phyloP scores from a whole-genome alignment of 2,113 vertebrate species.

The Planiliza haematocheilus region DNA sequence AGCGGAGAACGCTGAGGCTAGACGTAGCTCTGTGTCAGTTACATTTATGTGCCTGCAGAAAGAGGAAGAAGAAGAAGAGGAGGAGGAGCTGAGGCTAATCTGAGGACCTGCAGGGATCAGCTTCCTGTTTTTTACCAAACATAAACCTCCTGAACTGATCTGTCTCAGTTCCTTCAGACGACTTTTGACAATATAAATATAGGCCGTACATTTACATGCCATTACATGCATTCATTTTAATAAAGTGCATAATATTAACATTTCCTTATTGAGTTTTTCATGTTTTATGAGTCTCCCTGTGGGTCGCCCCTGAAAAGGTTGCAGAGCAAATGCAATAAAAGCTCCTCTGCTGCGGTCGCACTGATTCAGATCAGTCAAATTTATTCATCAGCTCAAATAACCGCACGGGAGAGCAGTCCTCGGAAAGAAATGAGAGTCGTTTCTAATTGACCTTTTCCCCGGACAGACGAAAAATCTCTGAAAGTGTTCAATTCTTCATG shows the following conservation, averaged over 20 bases:
- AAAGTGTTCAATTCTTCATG: conserved; percentile 30
- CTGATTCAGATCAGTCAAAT: background rate
- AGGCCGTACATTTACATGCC: background rate
- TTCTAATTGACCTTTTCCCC: conserved; percentile 43
- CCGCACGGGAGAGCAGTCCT: background rate
- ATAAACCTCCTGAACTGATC: no score
- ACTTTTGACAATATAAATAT: no score
- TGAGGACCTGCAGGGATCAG: no score
- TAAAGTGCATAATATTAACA: conserved; percentile 15
- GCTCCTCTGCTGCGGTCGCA: no score
- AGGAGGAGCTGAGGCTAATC: no score
- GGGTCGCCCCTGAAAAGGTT: conserved; percentile 12
- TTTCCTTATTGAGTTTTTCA: conserved; percentile 27
- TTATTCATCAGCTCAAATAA: background rate
- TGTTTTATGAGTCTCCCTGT: background rate
- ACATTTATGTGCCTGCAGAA: no score
- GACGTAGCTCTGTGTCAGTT: no score
- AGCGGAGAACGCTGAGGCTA: no score
- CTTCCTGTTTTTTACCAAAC: no score
- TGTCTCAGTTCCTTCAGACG: no score
- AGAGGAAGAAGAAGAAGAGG: no score
- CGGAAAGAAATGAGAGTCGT: conserved; percentile 9
- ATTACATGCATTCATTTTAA: background rate
- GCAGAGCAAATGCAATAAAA: background rate
- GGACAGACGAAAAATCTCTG: conserved; percentile 6